Evolutionary conservation across 2,888 invertebrate genomes (phyloP).

Genomic region (Synanthedon andrenaeformis): DNA sequence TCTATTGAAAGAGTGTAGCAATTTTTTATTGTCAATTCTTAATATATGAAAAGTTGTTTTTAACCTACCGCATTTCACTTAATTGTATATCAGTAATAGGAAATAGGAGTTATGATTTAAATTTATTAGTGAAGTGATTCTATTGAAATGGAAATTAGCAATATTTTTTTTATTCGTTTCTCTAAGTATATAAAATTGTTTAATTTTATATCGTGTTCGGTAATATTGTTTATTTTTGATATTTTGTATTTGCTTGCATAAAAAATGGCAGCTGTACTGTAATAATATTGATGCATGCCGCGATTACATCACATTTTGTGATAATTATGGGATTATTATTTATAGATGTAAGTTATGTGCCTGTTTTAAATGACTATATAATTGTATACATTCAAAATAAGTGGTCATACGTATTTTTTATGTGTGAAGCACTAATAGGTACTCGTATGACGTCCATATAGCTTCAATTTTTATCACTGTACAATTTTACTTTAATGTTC

Average conservation of each 20-base stretch:
- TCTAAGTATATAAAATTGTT: conserved; percentile 21
- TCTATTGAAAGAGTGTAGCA: conserved; percentile 17
- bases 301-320: conserved; percentile 56
- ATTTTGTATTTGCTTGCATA: conserved; percentile 17
- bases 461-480: conserved; percentile 45
- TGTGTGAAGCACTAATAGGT: conserved; percentile 3
- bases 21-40: conserved; percentile 23
- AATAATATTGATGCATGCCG: conserved; percentile 8
- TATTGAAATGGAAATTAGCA: conserved; percentile 29
- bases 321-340: conserved; percentile 43
- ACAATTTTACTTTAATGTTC: conserved; percentile 36
- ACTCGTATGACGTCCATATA: conserved; percentile 18
- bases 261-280: conserved; percentile 6
- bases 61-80: conserved; percentile 24
- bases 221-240: conserved; percentile 7
- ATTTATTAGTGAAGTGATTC: conserved; percentile 21
- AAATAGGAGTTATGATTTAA: conserved; percentile 38
- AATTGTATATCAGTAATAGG: conserved; percentile 49
- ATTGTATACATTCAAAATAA: not conserved
- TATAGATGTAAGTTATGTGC: conserved; percentile 49
- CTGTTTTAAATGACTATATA: conserved; percentile 23
- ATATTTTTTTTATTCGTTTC: conserved; percentile 45
- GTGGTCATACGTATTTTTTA: not conserved
- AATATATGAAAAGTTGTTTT: conserved; percentile 13
- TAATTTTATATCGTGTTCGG: conserved; percentile 25